Evolutionary conservation across 2,888 invertebrate genomes (phyloP), one percentile per base, ranked within the genome.

Genomic region (Stramonita haemastoma): DNA sequence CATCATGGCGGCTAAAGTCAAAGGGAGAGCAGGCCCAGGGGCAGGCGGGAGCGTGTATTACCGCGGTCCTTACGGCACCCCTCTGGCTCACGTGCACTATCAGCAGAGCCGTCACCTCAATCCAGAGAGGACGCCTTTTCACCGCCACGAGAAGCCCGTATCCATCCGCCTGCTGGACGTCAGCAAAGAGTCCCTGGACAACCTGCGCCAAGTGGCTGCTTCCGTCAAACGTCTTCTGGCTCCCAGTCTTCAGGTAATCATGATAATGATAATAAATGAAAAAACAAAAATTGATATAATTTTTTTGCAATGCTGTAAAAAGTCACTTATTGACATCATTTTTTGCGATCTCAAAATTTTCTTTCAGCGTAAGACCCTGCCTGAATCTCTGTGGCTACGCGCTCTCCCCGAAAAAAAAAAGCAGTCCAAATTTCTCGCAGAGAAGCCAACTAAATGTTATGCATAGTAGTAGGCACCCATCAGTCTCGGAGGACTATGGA

Each of bases 51-150:
- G 91, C 36, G 86, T 90, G 13, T 46, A 8, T 46, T 90, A 91
- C 66, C 91, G 91, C 73, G 89, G 91, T 26, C 92, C 92, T 4
- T 92, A 91, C 85, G 92, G 92, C 36, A 93, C 92, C 29, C 93
- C 94, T 26, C 90, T 95, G 92, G 93, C 94, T 11, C 94, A 95
- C 77, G 91, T 95, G 29, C 94, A 94, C 26, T 95, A 93, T 88
- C 92, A 93, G 77, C 95, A 95, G 29, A 92, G 93, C 15, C 92
- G 96, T 11, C 95, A 96, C 90, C 92, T 95, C 90, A 93, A 95
- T 29, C 95, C 96, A 0, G 94, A 95, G 66, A 92, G 95, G 15
- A 91, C 95, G 77, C 95, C 95, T 1, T 93, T 94, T 13, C 93
- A 93, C 22, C 91, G 91, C n/a, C 87, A 86, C 17, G 94, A 95